Evolutionary conservation across 2,888 invertebrate genomes (phyloP), one percentile per base, ranked within the genome.

Genomic region (Congeria kusceri): DNA sequence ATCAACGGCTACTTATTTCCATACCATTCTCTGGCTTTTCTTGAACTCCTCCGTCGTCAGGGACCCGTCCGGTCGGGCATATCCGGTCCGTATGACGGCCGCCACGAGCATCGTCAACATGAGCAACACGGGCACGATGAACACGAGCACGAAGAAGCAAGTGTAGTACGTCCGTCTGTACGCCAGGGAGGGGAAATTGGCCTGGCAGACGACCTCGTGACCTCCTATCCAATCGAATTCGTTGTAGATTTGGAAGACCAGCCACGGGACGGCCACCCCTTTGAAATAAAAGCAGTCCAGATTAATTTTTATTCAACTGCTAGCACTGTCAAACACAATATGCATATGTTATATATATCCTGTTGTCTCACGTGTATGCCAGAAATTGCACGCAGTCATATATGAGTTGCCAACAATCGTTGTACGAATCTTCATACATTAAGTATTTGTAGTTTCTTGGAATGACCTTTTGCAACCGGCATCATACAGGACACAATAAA

Each of bases 161-260:
- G 79, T 75, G 27, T 80, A 80, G 53, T 87, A 87, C 2, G 66
- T 58, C 58, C 70, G 68, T 27, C 84, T 58, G 3, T 77, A 64
- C 20, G 58, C 58, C 13, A 57, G 27, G 1, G 85, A 85, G 0
- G 86, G 87, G 56, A 87, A 87, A 27, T 79, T 71, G 11, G 81
- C 75, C 44, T 80, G 71, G 58, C 87, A 87, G 27, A 83, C 59
- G n/a, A 77, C 49, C 65, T 78, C 77, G 49, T 83, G 85, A 5
- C 82, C 80, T 2, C 83, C 83, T 23, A 82, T 59, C 83, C 83
- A 87, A 58, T 87, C 82, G 59, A 84, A 74, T 49, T 80, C 83
- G 0, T 64, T 63, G 23, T 83, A 71, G 11, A 63, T 59, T 65
- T 84, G 80, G 59, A 84, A 86, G 3, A 87, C 23, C 46, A 85